Conservation (phyloP, 2,888 invertebrate genomes). For the Chorisops tibialis region DNA sequence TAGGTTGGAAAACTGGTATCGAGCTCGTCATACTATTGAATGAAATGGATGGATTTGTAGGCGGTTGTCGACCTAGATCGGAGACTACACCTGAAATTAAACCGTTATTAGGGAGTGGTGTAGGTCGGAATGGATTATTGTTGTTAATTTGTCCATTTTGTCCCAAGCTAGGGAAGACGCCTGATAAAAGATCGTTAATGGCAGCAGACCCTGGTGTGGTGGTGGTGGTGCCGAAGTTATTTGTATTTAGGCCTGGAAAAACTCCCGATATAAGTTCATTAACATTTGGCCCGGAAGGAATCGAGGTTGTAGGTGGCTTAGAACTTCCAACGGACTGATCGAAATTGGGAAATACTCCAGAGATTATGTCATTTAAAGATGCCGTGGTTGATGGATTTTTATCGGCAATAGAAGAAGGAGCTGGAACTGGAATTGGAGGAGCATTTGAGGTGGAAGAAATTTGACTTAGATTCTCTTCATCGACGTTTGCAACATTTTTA, state of each 20-base stretch:
- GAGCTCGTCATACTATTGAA: background rate
- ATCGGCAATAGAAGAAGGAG: too few species aligned
- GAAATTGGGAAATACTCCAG: too few species aligned
- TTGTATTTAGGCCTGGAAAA: background rate
- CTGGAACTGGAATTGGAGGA: too few species aligned
- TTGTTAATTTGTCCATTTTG: background rate
- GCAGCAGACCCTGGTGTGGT: too few species aligned
- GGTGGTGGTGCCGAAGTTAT: background rate
- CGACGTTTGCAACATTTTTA: too few species aligned
- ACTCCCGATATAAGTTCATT: conserved; percentile 5
- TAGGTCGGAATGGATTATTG: background rate
- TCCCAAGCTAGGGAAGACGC: background rate
- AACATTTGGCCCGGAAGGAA: background rate
- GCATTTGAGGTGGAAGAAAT: too few species aligned
- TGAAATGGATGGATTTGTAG: too few species aligned
- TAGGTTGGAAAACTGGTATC: background rate
- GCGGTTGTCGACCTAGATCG: background rate
- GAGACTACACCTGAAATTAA: background rate
- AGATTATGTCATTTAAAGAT: too few species aligned
- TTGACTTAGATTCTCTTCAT: too few species aligned
- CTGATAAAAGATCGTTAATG: background rate
- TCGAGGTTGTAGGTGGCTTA: background rate
- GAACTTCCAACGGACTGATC: background rate
- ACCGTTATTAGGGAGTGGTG: background rate
- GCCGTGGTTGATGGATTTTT: too few species aligned